Conservation (phyloP, 2,113 vertebrate genomes). For the Stegastes partitus region DNA sequence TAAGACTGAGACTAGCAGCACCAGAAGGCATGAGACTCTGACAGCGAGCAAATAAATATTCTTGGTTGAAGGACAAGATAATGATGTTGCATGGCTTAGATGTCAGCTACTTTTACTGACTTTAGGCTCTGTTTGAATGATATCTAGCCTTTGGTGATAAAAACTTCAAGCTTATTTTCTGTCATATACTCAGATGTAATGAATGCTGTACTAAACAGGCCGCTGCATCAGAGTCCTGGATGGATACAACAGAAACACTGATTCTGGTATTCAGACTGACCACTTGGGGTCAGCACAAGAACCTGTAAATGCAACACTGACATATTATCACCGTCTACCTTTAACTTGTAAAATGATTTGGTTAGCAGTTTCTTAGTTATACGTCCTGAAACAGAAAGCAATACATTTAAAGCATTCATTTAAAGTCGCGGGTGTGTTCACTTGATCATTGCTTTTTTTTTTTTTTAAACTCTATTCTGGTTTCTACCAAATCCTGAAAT, state of each 20-base stretch:
- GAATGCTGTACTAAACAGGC: constrained; percentile 1
- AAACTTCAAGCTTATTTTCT: not conserved
- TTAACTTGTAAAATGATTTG: no score
- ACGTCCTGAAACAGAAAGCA: no score
- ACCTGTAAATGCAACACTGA: not conserved
- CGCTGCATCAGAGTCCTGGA: not conserved
- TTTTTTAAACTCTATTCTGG: no score
- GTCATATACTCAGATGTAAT: not conserved
- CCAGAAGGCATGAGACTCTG: not conserved
- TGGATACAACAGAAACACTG: no score
- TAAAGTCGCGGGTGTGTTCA: no score
- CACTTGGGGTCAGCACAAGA: not conserved
- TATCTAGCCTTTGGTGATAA: not conserved
- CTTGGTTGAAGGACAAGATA: not conserved
- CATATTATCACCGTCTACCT: no score
- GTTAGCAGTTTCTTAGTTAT: no score
- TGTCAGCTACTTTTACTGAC: not conserved
- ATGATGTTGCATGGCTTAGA: not conserved
- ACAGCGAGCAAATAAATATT: constrained; percentile 13
- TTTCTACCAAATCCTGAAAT: no score
- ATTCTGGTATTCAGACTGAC: not conserved
- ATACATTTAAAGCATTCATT: no score
- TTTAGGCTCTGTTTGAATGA: not conserved
- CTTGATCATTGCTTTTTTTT: no score
- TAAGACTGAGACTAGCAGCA: constrained; percentile 39